These are phyloP conservation scores for Proterorhinus semilunaris DNA, from an alignment of 2,113 vertebrate species.

Conservation along the genomic window DNA sequence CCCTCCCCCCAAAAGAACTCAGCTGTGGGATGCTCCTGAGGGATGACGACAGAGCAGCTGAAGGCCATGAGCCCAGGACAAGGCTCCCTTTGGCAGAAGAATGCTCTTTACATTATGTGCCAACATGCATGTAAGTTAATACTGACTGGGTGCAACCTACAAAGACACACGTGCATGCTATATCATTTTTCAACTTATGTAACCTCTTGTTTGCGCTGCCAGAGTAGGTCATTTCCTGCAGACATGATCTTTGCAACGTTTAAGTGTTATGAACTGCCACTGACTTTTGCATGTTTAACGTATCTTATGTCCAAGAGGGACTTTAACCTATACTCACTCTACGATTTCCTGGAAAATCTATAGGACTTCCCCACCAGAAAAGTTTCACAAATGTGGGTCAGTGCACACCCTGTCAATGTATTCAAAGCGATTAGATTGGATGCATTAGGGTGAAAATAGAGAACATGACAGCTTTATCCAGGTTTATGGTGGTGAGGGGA, in stretches of 20 bases:
- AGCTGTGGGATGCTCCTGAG: too few relatives aligned
- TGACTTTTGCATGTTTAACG: slow-evolving; percentile 5
- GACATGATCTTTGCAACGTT: background rate
- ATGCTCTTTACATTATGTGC: too few relatives aligned
- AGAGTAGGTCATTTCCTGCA: slow-evolving; percentile 12
- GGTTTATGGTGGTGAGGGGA: background rate
- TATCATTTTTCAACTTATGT: slow-evolving; percentile 5
- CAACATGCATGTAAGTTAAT: too few relatives aligned
- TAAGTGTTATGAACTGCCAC: slow-evolving; percentile 3
- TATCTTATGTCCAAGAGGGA: slow-evolving; percentile 1
- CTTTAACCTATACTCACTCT: background rate
- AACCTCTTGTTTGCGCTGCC: background rate
- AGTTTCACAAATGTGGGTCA: slow-evolving; percentile 3
- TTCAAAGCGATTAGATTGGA: background rate
- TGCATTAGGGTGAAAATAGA: background rate
- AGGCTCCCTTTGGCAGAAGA: too few relatives aligned
- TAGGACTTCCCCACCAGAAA: background rate
- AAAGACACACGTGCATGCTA: background rate
- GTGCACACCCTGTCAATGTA: background rate
- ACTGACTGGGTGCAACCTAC: too few relatives aligned
- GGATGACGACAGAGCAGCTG: too few relatives aligned
- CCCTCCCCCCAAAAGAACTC: too few relatives aligned
- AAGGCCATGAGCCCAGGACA: too few relatives aligned
- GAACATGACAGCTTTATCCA: background rate
- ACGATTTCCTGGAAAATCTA: background rate